A percentile compares a stretch with the other conserved stretches of the same genome.
Evolutionary conservation across 2,113 vertebrate species (phyloP).

Genomic region (Ictalurus punctatus): DNA sequence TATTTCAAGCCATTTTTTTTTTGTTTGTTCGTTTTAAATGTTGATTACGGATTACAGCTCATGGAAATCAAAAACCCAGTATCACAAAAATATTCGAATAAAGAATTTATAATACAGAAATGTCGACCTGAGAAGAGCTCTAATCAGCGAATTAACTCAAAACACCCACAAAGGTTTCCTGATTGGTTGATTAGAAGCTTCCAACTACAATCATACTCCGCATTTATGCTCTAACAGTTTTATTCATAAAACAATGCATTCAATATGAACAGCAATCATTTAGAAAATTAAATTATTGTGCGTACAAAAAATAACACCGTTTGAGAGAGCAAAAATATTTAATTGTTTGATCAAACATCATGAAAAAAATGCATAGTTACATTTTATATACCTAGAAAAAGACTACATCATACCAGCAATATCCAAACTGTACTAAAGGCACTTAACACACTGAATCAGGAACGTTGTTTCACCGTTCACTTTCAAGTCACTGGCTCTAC

Average conservation of each 20-base stretch:
- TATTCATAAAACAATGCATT: slow-evolving; percentile 51
- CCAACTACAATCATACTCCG: background rate
- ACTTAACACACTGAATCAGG: slow-evolving; percentile 21
- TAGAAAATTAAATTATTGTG: slow-evolving; percentile 39
- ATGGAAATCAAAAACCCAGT: too few species aligned
- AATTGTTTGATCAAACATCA: slow-evolving; percentile 18
- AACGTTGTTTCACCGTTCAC: background rate
- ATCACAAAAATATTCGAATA: too few species aligned
- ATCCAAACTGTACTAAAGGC: slow-evolving; percentile 41
- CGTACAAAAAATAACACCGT: slow-evolving; percentile 38
- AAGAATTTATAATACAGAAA: too few species aligned
- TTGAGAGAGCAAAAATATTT: background rate
- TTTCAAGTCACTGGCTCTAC: slow-evolving; percentile 2
- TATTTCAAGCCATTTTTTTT: too few species aligned
- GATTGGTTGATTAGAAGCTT: too few species aligned
- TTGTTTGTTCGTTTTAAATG: too few species aligned
- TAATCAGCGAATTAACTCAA: too few species aligned
- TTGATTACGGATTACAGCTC: too few species aligned
- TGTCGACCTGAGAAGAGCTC: too few species aligned
- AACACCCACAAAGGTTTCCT: too few species aligned
- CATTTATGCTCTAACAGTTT: slow-evolving; percentile 19
- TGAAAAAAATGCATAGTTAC: slow-evolving; percentile 39
- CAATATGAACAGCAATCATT: slow-evolving; percentile 45
- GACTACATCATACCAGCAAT: slow-evolving; percentile 23
- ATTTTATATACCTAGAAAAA: slow-evolving; percentile 25